Base-by-base conservation (phyloP, 2,113 vertebrate genomes). In the Clarias macrocephalus region DNA sequence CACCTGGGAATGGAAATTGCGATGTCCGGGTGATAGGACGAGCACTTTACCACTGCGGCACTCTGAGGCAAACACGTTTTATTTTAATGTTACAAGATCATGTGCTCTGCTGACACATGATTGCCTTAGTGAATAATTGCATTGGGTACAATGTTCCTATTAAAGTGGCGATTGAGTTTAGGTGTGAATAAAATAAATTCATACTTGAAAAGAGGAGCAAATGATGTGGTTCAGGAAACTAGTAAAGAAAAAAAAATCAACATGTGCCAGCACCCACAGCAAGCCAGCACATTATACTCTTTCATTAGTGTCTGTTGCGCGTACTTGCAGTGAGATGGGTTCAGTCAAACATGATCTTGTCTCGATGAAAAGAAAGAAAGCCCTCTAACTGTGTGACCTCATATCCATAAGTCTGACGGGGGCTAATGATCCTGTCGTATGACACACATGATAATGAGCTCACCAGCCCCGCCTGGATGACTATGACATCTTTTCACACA, bases 401-500 rank as follows among this genome's bases (percentile, higher is more conserved):
- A 68, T 76, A 77, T 65, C 42, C 52, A 11, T 37, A 33, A 73
- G 42, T 10, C 75, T 37, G 72, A 83, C 15, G 65, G 21, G 19
- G 23, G 59, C 4, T 81, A 88, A 77, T 68, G 77, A 87, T 87
- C 25, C 60, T 62, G 75, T 79, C 77, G 87, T 72, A 85, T 57
- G 77, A 82, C 60, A 48, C 60, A 90, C 79, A 57, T 56, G 62
- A 73, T 72, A 72, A 85, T 60, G 48, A 81, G 82, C 48, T 86
- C 33, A 88, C 63, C 42, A 76, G 68, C 66, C 5, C 21, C 15
- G 37, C 57, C 73, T 84, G 85, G 85, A 63, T 76, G 59, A 83
- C 86, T 87, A 60, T 86, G 89, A 87, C 85, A 87, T 90, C 54
- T 84, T 70, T 81, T 86, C 81, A 86, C 89, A 88, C 76, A 72